Base-by-base conservation (phyloP, 1,140 invertebrate species). In the Cydia pomonella region DNA sequence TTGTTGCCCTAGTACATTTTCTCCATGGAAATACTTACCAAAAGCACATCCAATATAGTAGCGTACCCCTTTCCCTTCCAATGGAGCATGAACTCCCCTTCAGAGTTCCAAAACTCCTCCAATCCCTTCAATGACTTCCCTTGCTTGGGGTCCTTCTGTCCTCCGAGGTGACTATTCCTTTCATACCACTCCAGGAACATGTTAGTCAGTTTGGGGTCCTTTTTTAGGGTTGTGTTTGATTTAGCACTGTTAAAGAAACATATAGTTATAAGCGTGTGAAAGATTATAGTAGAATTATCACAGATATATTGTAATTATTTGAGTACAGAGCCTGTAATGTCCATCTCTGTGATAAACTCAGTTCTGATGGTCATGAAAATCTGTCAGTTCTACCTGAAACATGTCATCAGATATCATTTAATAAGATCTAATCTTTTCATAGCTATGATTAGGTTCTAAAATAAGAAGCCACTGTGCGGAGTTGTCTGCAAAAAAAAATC, bases 1-100 rank as follows among this genome's bases (percentile, higher is more conserved):
- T n/a, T n/a, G n/a, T n/a, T n/a, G n/a, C n/a, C n/a, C n/a, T n/a
- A n/a, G n/a, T n/a, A n/a, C n/a, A n/a, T n/a, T n/a, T n/a, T n/a
- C n/a, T n/a, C n/a, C n/a, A n/a, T 50, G 16, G 4, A 18, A 66
- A 44, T 62, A 78, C 81, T 79, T 84, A 93, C 92, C 84, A 93
- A 76, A 53, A 93, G 80, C 77, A 93, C 79, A 80, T 93, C 91
- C 62, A 93, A 66, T 27, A 93, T 78, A 7, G 85, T 90, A 64
- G 80, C 88, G 75, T 84, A 93, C 3, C 92, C 92, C 71, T 79
- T 88, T 21, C 89, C 92, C 77, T 91, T 92, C 92, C 92, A 93
- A 66, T 93, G 88, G 5, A 93, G 76, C 86, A 88, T 86, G 53
- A 83, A 80, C 33, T 93, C 92, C 16, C 92, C 92, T n/a, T 88